Conservation (phyloP, 1,140 invertebrate species). For the Chlorops oryzae region DNA sequence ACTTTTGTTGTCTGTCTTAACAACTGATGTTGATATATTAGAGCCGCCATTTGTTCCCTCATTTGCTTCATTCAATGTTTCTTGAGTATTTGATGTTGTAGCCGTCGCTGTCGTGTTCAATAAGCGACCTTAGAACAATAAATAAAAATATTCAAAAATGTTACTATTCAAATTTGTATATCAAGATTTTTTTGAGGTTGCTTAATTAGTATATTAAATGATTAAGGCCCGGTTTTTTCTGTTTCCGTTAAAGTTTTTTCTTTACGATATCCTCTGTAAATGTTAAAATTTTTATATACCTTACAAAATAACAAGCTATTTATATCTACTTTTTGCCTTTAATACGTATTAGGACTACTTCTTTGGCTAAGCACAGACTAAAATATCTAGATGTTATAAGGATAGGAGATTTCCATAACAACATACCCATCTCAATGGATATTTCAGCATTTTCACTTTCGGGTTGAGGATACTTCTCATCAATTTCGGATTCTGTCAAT, state of each 20-base stretch:
- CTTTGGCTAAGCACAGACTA: no score
- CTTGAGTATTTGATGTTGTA: conserved; percentile 22
- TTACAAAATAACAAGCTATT: not conserved
- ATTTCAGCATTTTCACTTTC: conserved; percentile 41
- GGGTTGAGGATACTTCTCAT: conserved; percentile 38
- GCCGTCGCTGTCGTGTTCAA: conserved; percentile 22
- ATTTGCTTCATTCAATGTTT: conserved; percentile 28
- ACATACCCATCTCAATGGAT: conserved; percentile 43
- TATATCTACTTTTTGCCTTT: not conserved
- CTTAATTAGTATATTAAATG: no score
- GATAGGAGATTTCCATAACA: no score
- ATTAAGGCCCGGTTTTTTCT: no score
- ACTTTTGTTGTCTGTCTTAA: conserved; percentile 29
- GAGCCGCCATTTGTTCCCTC: conserved; percentile 15
- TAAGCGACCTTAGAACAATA: conserved; percentile 25
- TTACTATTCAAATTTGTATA: no score
- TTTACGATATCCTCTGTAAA: no score
- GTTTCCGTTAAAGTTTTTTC: no score
- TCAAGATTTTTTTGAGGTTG: no score
- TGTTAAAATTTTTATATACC: no score
- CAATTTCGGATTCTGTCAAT: conserved; percentile 45
- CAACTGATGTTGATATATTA: conserved; percentile 29
- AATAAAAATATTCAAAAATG: no score
- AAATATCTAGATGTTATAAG: no score
- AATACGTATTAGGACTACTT: no score